A percentile compares a stretch with the other conserved stretches of the same genome.
Evolutionary conservation across 2,113 vertebrate species (phyloP).

Genomic region (Ploceus nigricollis): DNA sequence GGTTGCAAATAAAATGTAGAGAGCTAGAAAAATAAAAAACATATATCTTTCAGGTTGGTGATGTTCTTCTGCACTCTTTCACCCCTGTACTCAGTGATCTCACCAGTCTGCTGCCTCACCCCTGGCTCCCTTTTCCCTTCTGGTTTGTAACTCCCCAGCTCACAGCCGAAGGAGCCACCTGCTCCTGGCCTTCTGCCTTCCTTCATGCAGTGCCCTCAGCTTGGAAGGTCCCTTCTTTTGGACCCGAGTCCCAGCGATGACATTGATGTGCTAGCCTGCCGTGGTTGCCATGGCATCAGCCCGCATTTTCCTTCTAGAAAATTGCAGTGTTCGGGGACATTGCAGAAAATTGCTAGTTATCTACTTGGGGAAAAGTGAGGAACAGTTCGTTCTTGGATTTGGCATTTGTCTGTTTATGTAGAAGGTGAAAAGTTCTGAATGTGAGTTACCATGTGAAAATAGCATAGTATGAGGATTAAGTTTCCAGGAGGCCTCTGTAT

Average conservation of each 20-base stretch:
- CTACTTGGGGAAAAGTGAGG: neutral
- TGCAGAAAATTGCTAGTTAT: slow-evolving; percentile 53
- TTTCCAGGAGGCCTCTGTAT: neutral
- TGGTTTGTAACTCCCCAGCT: neutral
- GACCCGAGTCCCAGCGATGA: neutral
- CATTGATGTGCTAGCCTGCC: neutral
- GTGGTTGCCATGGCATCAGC: slow-evolving; percentile 5
- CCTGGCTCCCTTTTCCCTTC: neutral
- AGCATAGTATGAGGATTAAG: neutral
- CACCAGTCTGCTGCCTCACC: neutral
- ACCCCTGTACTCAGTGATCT: neutral
- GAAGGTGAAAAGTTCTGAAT: slow-evolving; percentile 1
- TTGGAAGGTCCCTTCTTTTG: neutral
- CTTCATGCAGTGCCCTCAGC: neutral
- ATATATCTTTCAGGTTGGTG: neutral
- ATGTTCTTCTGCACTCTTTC: neutral
- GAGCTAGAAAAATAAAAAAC: neutral
- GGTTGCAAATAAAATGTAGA: neutral
- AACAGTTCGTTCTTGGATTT: slow-evolving; percentile 9
- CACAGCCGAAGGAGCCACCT: neutral
- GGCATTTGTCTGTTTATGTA: neutral
- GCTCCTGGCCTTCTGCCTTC: neutral
- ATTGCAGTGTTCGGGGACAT: slow-evolving; percentile 32
- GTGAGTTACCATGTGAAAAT: neutral
- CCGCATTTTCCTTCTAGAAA: slow-evolving; percentile 18